phyloP scores from a whole-genome alignment of 1,140 invertebrate species.

The Oryzaephilus surinamensis region DNA sequence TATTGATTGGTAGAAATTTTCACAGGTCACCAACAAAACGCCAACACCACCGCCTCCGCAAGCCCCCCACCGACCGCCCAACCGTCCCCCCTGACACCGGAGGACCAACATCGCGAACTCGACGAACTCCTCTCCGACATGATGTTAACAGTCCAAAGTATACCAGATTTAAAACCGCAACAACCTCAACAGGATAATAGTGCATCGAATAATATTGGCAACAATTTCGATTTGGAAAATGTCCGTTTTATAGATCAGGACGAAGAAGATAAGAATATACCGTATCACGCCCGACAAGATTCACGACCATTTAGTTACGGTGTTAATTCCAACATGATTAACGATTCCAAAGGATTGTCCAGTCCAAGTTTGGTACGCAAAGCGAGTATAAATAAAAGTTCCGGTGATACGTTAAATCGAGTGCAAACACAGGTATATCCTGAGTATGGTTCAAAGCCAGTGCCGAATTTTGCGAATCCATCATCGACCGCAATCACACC shows the following conservation, averaged over 20 bases:
- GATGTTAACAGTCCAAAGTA: constrained; percentile 70
- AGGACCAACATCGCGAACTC: constrained; percentile 47
- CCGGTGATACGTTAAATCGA: constrained; percentile 28
- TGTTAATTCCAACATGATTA: constrained; percentile 42
- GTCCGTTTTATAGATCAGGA: constrained; percentile 35
- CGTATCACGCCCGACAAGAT: constrained; percentile 72
- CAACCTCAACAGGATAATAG: constrained; percentile 24
- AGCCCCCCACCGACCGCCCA: constrained; percentile 33
- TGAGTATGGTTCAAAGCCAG: constrained; percentile 17
- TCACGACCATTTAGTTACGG: constrained; percentile 75
- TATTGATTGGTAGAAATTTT: not conserved
- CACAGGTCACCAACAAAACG: constrained; percentile 35
- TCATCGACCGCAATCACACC: constrained; percentile 11
- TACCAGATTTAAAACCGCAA: constrained; percentile 47
- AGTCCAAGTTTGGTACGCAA: constrained; percentile 65
- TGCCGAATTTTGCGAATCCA: constrained; percentile 23
- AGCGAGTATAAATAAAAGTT: constrained; percentile 40
- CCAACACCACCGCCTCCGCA: constrained; percentile 34
- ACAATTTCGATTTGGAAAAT: constrained; percentile 28
- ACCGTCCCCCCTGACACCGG: constrained; percentile 33
- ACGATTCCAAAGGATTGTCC: constrained; percentile 47
- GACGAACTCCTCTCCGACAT: constrained; percentile 70
- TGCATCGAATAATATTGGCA: constrained; percentile 12
- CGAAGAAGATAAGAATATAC: constrained; percentile 51
- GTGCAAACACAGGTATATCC: constrained; percentile 34